Base-by-base conservation (phyloP, 2,797 vertebrate species). In the Hypotaenidia okinawae region DNA sequence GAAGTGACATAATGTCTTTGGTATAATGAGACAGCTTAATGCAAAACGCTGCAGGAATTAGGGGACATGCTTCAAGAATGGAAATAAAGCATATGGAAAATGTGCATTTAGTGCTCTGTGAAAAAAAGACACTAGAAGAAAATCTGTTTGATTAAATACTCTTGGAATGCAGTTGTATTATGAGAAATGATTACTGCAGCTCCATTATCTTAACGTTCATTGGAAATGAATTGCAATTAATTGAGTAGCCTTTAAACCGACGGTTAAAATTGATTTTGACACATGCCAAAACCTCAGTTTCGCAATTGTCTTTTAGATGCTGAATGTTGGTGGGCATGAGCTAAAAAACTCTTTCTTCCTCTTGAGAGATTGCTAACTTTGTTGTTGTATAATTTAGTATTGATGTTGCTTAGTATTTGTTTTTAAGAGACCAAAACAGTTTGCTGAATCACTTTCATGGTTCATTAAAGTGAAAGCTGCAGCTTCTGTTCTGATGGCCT, bases 391-490 rank as follows among this genome's bases (percentile, higher is more conserved):
- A 79, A 79, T 96, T 94, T 96, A 93, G 19, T 88, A 84, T 76
- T 90, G 91, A 75, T 87, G 83, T 94, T 92, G 67, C 82, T 97
- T 97, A 93, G 87, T 95, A 89, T 97, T 92, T 97, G 75, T 88
- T 97, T 97, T 96, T 93, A 94, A 96, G 91, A 96, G 74, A 89
- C 76, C 78, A 87, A 97, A 97, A 95, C 93, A 93, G 93, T 95
- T 97, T 94, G 62, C 93, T 97, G 96, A 93, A 95, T 96, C 94
- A 95, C 90, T 96, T 98, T 97, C 68, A 94, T 96, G 93, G 90
- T 91, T 95, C 95, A 90, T 94, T 97, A 96, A 96, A 97, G 92
- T 43, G 85, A 97, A 96, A 94, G 69, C 68, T 93, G 77, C 69
- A 94, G 95, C 97, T 97, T 96, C 95, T 97, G 95, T 96, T 93